Percentiles rank a stretch among this genome's conserved stretches.
Conservation (phyloP, 2,888 invertebrate species). For the Linnaemya vulpina region DNA sequence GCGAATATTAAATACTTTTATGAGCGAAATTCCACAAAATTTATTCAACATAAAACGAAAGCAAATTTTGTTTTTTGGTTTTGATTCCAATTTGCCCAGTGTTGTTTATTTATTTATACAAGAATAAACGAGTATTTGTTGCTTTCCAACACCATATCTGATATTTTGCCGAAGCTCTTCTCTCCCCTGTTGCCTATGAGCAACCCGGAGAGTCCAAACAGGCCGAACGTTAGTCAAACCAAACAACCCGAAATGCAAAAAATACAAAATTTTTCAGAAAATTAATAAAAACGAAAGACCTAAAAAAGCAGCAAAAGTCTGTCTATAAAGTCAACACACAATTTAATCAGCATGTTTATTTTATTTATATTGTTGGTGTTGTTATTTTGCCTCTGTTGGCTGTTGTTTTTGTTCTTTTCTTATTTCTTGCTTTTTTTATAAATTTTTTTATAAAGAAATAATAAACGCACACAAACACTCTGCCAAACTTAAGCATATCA, state of each 20-base stretch:
- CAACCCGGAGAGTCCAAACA: slow-evolving; percentile 13
- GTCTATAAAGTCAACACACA: slow-evolving; percentile 64
- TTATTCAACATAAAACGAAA: slow-evolving; percentile 56
- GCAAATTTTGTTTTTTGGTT: slow-evolving; percentile 15
- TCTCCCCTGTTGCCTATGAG: slow-evolving; percentile 3
- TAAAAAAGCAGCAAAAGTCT: slow-evolving; percentile 54
- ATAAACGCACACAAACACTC: slow-evolving; percentile 41
- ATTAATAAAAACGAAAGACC: slow-evolving; percentile 44
- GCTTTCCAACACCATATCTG: slow-evolving; percentile 57
- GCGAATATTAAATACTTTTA: slow-evolving; percentile 68
- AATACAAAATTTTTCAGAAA: slow-evolving; percentile 16
- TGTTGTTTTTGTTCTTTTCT: slow-evolving; percentile 38
- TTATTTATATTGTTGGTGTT: slow-evolving; percentile 39
- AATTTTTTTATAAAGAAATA: slow-evolving; percentile 51
- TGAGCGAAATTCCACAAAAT: slow-evolving; percentile 52
- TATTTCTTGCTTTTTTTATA: slow-evolving; percentile 31
- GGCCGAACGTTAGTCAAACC: slow-evolving; percentile 38
- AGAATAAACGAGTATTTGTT: slow-evolving; percentile 30
- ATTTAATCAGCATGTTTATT: slow-evolving; percentile 65
- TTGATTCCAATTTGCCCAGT: too few species aligned
- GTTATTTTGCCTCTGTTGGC: slow-evolving; percentile 44
- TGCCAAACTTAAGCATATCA: slow-evolving; percentile 41
- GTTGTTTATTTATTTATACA: slow-evolving; percentile 21
- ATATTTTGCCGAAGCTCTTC: background rate
- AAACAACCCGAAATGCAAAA: slow-evolving; percentile 28